These are phyloP conservation scores for Plebejus argus DNA, from an alignment of 2,888 invertebrate genomes.

Conservation along the genomic window DNA sequence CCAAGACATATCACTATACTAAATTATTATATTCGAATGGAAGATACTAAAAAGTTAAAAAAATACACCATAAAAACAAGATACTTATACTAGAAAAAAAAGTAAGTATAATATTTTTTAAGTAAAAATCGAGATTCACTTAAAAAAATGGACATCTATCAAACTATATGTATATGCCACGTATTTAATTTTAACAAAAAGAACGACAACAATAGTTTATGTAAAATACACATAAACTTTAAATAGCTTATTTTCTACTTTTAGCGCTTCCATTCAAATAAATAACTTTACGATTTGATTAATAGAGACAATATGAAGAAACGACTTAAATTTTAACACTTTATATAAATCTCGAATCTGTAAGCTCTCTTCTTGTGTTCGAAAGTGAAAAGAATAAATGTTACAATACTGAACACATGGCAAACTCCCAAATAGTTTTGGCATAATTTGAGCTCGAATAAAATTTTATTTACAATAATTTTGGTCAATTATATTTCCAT, in stretches of 20 bases:
- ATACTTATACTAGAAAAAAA: not conserved
- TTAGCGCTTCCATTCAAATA: not conserved
- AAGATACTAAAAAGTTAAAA: not conserved
- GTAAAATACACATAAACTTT: not conserved
- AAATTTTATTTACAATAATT: slow-evolving; percentile 27
- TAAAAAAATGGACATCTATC: too few relatives aligned
- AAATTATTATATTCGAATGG: not conserved
- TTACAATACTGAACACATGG: slow-evolving; percentile 5
- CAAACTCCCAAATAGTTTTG: not conserved
- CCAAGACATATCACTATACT: not conserved
- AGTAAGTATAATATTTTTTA: not conserved
- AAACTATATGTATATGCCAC: too few relatives aligned
- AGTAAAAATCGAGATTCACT: not conserved
- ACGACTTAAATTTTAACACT: not conserved
- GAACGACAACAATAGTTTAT: too few relatives aligned
- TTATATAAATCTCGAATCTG: not conserved
- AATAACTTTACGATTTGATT: not conserved
- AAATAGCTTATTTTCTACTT: not conserved
- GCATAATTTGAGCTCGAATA: slow-evolving; percentile 24
- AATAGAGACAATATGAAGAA: slow-evolving; percentile 16
- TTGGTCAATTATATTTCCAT: not conserved
- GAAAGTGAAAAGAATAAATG: not conserved
- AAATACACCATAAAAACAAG: not conserved
- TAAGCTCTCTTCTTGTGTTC: slow-evolving; percentile 17
- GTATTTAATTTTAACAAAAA: too few relatives aligned